Evolutionary conservation across 2,113 vertebrate genomes (phyloP).

Genomic region (Theristicus caerulescens): DNA sequence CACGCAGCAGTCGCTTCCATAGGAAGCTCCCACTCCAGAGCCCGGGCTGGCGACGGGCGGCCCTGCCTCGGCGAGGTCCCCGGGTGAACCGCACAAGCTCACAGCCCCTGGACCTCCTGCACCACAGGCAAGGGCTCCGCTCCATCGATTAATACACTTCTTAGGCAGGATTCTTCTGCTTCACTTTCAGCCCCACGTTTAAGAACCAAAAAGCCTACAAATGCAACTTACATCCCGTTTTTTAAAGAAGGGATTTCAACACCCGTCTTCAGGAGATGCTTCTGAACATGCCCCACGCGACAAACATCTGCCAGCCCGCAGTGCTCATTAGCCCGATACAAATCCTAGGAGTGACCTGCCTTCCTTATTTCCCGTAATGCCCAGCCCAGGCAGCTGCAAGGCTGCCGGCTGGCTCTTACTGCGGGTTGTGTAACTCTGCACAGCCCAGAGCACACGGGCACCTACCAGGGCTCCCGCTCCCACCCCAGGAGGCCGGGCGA

Average conservation of each 20-base stretch:
- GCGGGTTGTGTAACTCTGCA: background rate
- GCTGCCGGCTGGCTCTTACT: fast-evolving
- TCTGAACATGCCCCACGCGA: fast-evolving
- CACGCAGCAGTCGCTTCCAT: fast-evolving
- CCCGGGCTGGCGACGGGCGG: background rate
- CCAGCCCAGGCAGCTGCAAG: background rate
- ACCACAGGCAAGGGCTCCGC: fast-evolving
- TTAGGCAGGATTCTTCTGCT: background rate
- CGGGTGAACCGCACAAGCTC: background rate
- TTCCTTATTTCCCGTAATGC: fast-evolving
- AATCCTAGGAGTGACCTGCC: background rate
- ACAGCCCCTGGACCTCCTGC: background rate
- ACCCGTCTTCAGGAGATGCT: fast-evolving
- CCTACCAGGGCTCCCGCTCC: background rate
- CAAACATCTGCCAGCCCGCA: background rate
- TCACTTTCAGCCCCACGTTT: fast-evolving
- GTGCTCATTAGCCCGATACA: fast-evolving
- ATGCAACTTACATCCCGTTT: background rate
- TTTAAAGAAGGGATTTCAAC: background rate
- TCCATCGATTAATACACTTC: fast-evolving
- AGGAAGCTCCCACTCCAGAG: background rate
- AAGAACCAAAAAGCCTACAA: background rate
- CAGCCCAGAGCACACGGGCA: background rate
- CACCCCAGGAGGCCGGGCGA: background rate
- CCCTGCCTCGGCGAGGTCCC: fast-evolving